Percentiles rank a stretch among this genome's conserved stretches.
phyloP scores from a whole-genome alignment of 2,797 vertebrate genomes.

The Parauchenoglanis punctatus region DNA sequence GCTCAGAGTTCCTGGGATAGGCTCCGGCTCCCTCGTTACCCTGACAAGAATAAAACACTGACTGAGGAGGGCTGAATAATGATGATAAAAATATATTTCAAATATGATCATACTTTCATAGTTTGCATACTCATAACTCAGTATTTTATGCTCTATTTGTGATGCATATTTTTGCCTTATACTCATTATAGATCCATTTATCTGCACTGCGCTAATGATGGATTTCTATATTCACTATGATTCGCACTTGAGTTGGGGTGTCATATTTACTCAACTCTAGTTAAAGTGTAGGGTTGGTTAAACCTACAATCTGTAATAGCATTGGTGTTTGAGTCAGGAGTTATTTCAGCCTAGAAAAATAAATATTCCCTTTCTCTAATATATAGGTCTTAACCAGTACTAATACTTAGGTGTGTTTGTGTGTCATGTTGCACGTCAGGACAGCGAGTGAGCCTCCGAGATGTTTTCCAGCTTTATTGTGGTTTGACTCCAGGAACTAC shows the following conservation, averaged over 20 bases:
- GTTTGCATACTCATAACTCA: background rate
- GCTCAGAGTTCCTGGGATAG: background rate
- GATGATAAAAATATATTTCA: background rate
- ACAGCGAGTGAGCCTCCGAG: conserved; percentile 88
- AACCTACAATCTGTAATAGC: background rate
- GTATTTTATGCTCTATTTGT: background rate
- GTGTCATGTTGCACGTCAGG: conserved; percentile 70
- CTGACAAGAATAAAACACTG: background rate
- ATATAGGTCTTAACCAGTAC: background rate
- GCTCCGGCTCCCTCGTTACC: background rate
- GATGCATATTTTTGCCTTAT: background rate
- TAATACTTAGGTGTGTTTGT: background rate
- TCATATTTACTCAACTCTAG: background rate
- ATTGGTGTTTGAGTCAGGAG: background rate
- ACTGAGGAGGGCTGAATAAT: background rate
- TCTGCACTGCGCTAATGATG: background rate
- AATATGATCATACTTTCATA: background rate
- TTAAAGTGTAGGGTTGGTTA: background rate
- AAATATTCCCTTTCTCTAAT: background rate
- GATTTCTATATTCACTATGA: background rate
- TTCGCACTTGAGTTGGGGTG: background rate
- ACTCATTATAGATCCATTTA: background rate
- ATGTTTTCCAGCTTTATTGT: conserved; percentile 96
- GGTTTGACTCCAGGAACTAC: conserved; percentile 96
- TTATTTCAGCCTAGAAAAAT: background rate